Evolutionary conservation across 2,888 invertebrate genomes (phyloP), one percentile per base, ranked within the genome.

Genomic region (Lycocerus yunnanus): DNA sequence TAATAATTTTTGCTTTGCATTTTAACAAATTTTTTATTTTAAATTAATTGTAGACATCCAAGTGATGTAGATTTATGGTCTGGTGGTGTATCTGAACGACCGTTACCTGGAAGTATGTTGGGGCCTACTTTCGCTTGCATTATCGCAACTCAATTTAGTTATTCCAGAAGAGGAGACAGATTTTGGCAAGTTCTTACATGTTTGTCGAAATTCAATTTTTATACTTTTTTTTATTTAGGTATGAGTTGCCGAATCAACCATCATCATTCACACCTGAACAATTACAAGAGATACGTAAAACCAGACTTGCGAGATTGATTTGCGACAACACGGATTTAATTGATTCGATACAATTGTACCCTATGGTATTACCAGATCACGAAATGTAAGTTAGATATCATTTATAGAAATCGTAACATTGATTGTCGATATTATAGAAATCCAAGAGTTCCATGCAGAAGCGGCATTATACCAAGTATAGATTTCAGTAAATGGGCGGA

Each of bases 51-150:
- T 82, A 94, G 94, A 77, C 94, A 95, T 86, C 96, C 97, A 1
- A 91, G 93, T 75, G 98, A 98, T 86, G 95, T 98, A 66, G 97
- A 98, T 89, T 89, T 97, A 71, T 98, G 97, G 96, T 95, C 96
- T 15, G 97, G 97, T 67, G 97, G 97, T 66, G 96, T 97, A 8
- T 96, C 97, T 0, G 98, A 98, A 85, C 90, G 93, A 77, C 95
- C 97, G 2, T 89, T 97, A 70, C 95, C 95, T 9, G 97, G 96
- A 63, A 96, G 96, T 71, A 94, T 97, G 93, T 90, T 98, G 76
- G 97, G 98, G 68, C 97, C 97, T 1, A 96, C 97, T 68, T 97
- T 97, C 84, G 96, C 96, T 69, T 98, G 97, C 84, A 90, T 98
- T 77, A 97, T 98, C 82, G 97, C 96, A 20, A 95, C 95, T 20